A percentile compares a stretch with the other conserved stretches of the same genome.
Conservation (phyloP, 2,113 vertebrate genomes). For the Cariama cristata region DNA sequence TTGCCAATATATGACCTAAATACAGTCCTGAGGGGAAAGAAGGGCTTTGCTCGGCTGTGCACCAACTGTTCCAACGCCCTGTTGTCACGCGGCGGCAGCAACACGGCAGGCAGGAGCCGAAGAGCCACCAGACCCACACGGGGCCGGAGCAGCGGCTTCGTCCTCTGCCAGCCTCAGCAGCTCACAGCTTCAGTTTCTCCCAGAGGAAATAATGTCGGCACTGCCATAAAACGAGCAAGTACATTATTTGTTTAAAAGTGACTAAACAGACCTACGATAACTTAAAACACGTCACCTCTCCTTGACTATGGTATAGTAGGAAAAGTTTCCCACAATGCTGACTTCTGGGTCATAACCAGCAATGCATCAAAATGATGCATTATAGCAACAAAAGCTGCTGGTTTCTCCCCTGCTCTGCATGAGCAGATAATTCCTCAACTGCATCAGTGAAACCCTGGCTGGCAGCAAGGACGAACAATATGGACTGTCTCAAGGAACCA, state of each 20-base stretch:
- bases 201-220: accelerated
- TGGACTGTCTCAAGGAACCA: neutral
- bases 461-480: neutral
- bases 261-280: too few relatives aligned
- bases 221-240: neutral
- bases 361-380: neutral
- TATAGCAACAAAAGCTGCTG: neutral
- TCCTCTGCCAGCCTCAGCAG: neutral
- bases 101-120: neutral
- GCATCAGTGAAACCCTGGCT: neutral
- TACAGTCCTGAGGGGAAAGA: neutral
- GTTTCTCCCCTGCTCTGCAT: neutral
- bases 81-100: constrained; percentile 42
- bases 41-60: accelerated
- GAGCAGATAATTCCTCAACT: too few relatives aligned
- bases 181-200: accelerated
- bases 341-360: neutral
- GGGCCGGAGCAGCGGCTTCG: accelerated
- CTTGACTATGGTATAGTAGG: accelerated
- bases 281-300: neutral
- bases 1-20: neutral
- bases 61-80: accelerated
- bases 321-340: accelerated
- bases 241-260: neutral
- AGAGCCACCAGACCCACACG: accelerated